Evolutionary conservation across 2,888 invertebrate species (phyloP), one percentile per base, ranked within the genome.

Genomic region (Rhabditophanes sp.): DNA sequence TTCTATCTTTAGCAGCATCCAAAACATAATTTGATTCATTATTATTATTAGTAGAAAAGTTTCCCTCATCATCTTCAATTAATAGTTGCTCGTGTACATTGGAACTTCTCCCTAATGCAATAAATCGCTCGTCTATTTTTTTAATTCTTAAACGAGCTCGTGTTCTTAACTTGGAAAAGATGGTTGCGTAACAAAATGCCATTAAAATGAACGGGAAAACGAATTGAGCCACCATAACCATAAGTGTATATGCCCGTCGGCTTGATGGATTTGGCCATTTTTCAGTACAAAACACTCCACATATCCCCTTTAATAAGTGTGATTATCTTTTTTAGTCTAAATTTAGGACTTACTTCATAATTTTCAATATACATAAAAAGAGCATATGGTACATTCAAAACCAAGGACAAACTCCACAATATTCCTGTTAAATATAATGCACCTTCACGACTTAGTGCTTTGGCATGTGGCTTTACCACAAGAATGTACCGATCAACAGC

Each of bases 171-270:
- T 45, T 27, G 5, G 50, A 42, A 33, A 61, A 82, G 71, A 38
- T 84, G 83, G 29, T 90, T n/a, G 80, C 76, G 69, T 96, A 96
- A 67, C 90, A 90, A 64, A 84, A 80, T 6, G 82, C 80, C 62
- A 93, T 90, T 44, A 88, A 80, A 45, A 79, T 72, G 68, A 93
- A 88, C 1, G 93, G 93, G 48, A 90, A 72, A 28, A 85, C 76
- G 64, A 90, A 93, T 69, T 96, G 93, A 52, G 87, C 70, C 18
- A 80, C 75, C 7, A 84, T 78, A 1, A 88, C 88, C 23, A 80
- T 75, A 0, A 78, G 78, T 2, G 87, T 83, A 66, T 85, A 93
- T 30, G 74, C 69, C 60, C 73, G 70, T 26, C 84, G 73, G 54
- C 80, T 75, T 29, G 75, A 72, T 54, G 82, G 81, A 38, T 77